Evolutionary conservation across 2,797 vertebrate genomes (phyloP), one percentile per base, ranked within the genome.

Genomic region (Acrossocheilus wenchowensis): DNA sequence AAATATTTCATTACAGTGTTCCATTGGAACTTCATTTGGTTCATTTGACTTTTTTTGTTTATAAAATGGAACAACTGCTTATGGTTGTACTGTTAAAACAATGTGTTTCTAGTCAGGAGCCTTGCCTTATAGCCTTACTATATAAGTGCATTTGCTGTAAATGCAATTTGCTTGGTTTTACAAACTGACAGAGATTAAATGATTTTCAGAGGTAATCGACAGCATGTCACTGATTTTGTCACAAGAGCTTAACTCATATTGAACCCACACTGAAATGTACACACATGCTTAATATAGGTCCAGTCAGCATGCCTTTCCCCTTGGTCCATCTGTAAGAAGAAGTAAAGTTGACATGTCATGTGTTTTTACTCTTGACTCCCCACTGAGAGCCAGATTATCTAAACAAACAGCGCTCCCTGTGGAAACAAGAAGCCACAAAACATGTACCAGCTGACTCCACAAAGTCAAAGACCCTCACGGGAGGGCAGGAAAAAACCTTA

Each of bases 401-500:
- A 71, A 87, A 78, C 50, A 60, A 78, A 74, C n/a, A 45, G 30
- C 23, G 1, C 23, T 79, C 43, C 66, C 73, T 9, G 4, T 23
- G 60, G 50, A 60, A 81, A 64, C 15, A 23, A 74, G 52, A 66
- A 83, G 6, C 11, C 7, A 30, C 50, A 36, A 75, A 79, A 81
- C 23, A 19, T n/a, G 30, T 14, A 45, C 30, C 5, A 57, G 41
- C 17, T 7, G 57, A 80, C 69, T 85, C 21, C 1, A 50, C 12
- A 72, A 71, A 82, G 84, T 36, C 75, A 50, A 86, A 78, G 68
- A 83, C 60, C 81, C 80, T 82, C 64, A 4, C 17, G 71, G 82
- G 78, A 57, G 64, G 69, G 52, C 52, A 30, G 48, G 30, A 30
- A 23, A 26, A 3, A 60, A 26, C 2, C 6, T 43, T n/a, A 39